These are phyloP conservation scores for Pionites leucogaster DNA, from an alignment of 2,113 vertebrate species.

Conservation along the genomic window DNA sequence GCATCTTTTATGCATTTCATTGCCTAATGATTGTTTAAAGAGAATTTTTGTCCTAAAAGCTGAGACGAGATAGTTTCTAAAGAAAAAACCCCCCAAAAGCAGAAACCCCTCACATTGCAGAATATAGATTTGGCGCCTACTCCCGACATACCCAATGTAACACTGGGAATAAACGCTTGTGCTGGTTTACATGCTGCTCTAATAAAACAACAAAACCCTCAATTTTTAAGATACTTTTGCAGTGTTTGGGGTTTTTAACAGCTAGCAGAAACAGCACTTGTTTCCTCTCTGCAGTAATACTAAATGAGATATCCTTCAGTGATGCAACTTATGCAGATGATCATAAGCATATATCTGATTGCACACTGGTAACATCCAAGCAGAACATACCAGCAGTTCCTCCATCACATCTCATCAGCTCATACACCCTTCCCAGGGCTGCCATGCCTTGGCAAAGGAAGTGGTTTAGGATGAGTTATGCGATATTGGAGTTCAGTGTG, in stretches of 20 bases:
- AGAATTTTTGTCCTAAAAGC: not conserved
- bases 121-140: not conserved
- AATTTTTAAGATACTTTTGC: not conserved
- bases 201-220: not conserved
- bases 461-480: not conserved
- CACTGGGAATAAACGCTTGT: not conserved
- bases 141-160: not conserved
- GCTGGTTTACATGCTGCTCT: not conserved
- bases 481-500: rapidly evolving
- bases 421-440: not conserved
- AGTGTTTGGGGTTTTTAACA: not conserved
- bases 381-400: not conserved
- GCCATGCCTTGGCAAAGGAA: not conserved
- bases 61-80: not conserved
- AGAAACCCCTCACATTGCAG: not conserved
- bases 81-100: not conserved
- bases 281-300: not conserved
- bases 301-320: not conserved
- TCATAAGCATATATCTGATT: not conserved
- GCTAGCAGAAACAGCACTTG: not conserved
- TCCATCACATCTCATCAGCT: not conserved
- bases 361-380: too few relatives aligned
- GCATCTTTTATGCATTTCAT: not conserved
- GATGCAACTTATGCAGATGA: not conserved
- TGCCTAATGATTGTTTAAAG: not conserved